A percentile compares a stretch with the other conserved stretches of the same genome.
These are phyloP conservation scores for Philypnodon macrostomus DNA, from an alignment of 2,797 vertebrate species.

Conservation along the genomic window DNA sequence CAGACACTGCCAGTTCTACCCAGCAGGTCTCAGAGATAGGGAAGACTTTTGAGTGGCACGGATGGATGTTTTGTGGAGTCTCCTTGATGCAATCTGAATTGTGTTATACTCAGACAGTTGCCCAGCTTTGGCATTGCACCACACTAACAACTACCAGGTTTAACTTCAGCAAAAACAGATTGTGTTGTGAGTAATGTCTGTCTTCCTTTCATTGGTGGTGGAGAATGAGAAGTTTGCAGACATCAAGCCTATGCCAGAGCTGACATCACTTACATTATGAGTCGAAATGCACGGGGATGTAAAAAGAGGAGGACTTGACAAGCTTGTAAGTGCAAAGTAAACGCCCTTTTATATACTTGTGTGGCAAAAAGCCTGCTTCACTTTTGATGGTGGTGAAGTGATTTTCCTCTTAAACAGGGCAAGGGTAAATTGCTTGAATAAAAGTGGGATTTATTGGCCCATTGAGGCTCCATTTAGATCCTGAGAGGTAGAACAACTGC, in stretches of 20 bases:
- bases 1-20: constrained; percentile 31
- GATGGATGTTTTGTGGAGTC: constrained; percentile 43
- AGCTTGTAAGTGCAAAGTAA: constrained; percentile 41
- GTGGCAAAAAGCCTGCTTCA: constrained; percentile 25
- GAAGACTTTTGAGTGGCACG: constrained; percentile 28
- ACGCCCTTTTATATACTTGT: constrained; percentile 52
- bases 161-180: constrained; percentile 76
- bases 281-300: too few relatives aligned
- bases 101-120: constrained; percentile 53
- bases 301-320: constrained; percentile 59
- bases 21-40: constrained; percentile 29
- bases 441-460: constrained; percentile 56
- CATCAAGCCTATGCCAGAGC: constrained; percentile 75
- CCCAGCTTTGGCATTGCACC: constrained; percentile 56
- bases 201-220: constrained; percentile 76
- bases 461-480: constrained; percentile 52
- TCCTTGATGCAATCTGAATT: constrained; percentile 44
- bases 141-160: constrained; percentile 79
- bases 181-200: constrained; percentile 88
- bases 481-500: constrained; percentile 47
- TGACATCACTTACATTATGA: constrained; percentile 80
- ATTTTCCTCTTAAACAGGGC: constrained; percentile 40
- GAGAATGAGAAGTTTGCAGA: constrained; percentile 77
- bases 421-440: constrained; percentile 45
- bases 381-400: constrained; percentile 44